Percentiles rank a stretch among this genome's conserved stretches.
Evolutionary conservation across 2,888 invertebrate species (phyloP).

Genomic region (Miltochrista miniata): DNA sequence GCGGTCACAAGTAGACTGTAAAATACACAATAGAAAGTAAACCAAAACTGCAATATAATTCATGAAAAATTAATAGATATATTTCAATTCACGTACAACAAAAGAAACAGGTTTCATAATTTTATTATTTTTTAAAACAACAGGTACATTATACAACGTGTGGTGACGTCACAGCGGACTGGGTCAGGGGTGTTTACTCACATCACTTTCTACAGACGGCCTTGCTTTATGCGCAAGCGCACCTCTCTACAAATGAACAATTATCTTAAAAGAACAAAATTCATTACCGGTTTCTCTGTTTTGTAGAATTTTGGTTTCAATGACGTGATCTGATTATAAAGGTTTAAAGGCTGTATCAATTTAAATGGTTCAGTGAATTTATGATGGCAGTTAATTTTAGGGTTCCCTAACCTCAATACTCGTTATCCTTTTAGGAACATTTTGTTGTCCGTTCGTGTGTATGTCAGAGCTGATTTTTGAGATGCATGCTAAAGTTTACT

Average conservation of each 20-base stretch:
- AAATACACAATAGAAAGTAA: background rate
- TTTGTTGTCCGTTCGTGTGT: too few relatives aligned
- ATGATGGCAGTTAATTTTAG: background rate
- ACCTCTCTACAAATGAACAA: background rate
- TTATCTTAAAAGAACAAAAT: background rate
- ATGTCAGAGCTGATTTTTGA: too few relatives aligned
- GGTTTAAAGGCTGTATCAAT: background rate
- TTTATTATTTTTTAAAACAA: background rate
- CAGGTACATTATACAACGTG: background rate
- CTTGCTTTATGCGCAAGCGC: constrained; percentile 23
- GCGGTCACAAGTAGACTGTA: too few relatives aligned
- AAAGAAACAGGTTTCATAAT: background rate
- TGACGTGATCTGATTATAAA: background rate
- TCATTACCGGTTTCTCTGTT: background rate
- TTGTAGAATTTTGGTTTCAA: background rate
- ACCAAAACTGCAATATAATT: background rate
- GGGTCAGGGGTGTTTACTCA: constrained; percentile 37
- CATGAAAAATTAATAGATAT: too few relatives aligned
- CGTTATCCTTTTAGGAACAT: too few relatives aligned
- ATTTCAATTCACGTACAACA: too few relatives aligned
- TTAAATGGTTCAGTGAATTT: background rate
- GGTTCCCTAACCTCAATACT: too few relatives aligned
- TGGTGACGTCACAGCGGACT: constrained; percentile 3
- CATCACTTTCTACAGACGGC: constrained; percentile 41
- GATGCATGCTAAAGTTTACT: too few relatives aligned